A percentile compares a stretch with the other conserved stretches of the same genome.
phyloP scores from a whole-genome alignment of 2,888 invertebrate genomes.

The Melanargia galathea region DNA sequence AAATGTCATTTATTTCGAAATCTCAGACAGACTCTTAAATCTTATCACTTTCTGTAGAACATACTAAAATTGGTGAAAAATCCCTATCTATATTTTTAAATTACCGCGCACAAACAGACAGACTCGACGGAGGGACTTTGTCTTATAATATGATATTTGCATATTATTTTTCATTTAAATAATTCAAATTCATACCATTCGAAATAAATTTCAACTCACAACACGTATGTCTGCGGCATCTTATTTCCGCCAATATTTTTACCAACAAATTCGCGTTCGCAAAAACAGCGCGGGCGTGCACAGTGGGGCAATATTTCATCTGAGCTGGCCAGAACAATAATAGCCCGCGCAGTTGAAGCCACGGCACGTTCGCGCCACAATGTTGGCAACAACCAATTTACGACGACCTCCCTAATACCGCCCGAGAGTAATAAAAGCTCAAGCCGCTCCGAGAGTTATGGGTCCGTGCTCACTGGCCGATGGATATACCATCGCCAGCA shows the following conservation, averaged over 20 bases:
- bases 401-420: conserved; percentile 48
- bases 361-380: conserved; percentile 81
- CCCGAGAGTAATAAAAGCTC: conserved; percentile 35
- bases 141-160: too few species aligned
- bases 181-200: not conserved
- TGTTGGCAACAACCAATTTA: conserved; percentile 65
- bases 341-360: conserved; percentile 77
- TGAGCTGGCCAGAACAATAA: conserved; percentile 81
- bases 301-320: conserved; percentile 81
- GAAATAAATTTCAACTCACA: conserved; percentile 32
- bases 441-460: conserved; percentile 46
- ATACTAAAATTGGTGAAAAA: too few species aligned
- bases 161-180: too few species aligned
- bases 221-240: conserved; percentile 63
- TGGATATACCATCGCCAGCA: conserved; percentile 71
- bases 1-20: too few species aligned
- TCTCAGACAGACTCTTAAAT: too few species aligned
- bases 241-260: conserved; percentile 75
- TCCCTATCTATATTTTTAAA: too few species aligned
- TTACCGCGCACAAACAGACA: too few species aligned
- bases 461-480: conserved; percentile 56
- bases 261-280: conserved; percentile 73
- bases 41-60: too few species aligned
- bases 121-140: too few species aligned
- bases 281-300: conserved; percentile 75